A percentile compares a stretch with the other conserved stretches of the same genome.
Evolutionary conservation across 2,797 vertebrate species (phyloP).

Genomic region (Gallinago solitaria): DNA sequence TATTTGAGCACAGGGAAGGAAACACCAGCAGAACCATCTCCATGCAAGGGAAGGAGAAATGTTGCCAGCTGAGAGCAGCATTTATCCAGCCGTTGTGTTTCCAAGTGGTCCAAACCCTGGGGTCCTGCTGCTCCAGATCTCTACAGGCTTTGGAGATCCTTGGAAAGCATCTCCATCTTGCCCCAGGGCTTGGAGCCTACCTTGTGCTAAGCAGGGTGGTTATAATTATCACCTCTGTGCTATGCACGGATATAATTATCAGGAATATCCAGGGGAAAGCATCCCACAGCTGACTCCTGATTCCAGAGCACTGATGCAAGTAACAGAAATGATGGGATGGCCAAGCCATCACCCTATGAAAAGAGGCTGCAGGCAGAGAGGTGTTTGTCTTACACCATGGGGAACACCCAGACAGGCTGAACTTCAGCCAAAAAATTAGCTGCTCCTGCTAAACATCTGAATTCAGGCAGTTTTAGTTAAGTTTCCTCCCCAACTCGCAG

Average conservation of each 20-base stretch:
- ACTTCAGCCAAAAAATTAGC: not conserved
- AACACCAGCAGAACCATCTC: not conserved
- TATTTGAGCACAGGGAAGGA: not conserved
- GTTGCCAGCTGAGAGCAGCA: not conserved
- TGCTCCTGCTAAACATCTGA: not conserved
- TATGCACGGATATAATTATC: not conserved
- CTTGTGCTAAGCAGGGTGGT: not conserved
- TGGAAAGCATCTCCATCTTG: not conserved
- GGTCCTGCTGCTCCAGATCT: not conserved
- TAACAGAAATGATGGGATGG: not conserved
- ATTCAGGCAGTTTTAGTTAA: not conserved
- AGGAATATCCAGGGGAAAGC: not conserved
- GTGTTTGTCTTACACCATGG: not conserved
- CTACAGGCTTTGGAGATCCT: not conserved
- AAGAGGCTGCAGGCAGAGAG: not conserved
- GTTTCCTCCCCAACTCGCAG: not conserved
- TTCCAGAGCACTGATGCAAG: not conserved
- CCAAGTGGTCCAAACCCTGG: not conserved
- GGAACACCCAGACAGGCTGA: not conserved
- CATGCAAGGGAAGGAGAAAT: not conserved
- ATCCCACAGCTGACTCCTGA: not conserved
- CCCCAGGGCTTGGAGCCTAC: not conserved
- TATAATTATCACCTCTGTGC: not conserved
- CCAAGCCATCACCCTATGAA: not conserved
- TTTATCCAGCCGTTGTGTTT: rapidly evolving